Evolutionary conservation across 1,140 invertebrate species (phyloP), one percentile per base, ranked within the genome.

Genomic region (Zaprionus inermis): DNA sequence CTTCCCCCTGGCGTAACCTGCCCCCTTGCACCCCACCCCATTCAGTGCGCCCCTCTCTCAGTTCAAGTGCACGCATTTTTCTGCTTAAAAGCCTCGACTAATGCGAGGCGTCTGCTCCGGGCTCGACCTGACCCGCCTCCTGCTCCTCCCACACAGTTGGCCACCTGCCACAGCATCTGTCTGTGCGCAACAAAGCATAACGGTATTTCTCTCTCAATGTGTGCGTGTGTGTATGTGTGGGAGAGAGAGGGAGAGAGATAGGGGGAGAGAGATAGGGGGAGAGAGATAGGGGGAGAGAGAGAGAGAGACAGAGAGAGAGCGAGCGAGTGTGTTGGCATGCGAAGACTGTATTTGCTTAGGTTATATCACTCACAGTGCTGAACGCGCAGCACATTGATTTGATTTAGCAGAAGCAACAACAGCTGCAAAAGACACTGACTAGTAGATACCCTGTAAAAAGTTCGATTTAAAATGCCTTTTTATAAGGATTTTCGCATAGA

Each of bases 81-180:
- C 85, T 90, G 84, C 84, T 84, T 89, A 89, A 89, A 90, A 84
- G 84, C 84, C 85, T 71, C 78, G 81, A 90, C 84, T 89, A 89
- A 90, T 90, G 84, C 85, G 74, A 74, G 71, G 76, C 78, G 73
- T 76, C 69, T 77, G 74, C 59, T 71, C 16, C 49, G 46, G 18
- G 66, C 41, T 51, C 44, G 44, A 49, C 72, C 32, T 61, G 36
- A 49, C 72, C 79, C 82, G 82, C 82, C 76, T 85, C 71, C 24
- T 79, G 67, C 66, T 14, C 36, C 36, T n/a, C 12, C 36, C n/a
- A 14, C 38, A 1, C 38, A 44, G n/a, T 44, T 44, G 28, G 56
- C 52, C 65, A 55, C 66, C 38, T 61, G 9, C 36, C 32, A 24
- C 61, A 68, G 34, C 61, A 65, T 77, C 76, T 88, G 84, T 89